Evolutionary conservation across 2,113 vertebrate genomes (phyloP).

Genomic region (Eidolon helvum): DNA sequence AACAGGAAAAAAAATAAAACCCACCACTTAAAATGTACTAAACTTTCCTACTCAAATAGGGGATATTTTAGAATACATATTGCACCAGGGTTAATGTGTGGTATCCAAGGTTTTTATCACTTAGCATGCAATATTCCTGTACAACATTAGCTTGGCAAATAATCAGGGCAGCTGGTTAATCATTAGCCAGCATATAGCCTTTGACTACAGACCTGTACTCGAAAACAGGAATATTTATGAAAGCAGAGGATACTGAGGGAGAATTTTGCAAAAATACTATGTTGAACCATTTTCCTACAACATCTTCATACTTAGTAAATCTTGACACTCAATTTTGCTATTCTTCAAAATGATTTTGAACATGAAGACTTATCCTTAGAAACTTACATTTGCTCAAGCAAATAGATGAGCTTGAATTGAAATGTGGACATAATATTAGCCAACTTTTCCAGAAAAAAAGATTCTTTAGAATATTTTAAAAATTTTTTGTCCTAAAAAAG

Average conservation of each 20-base stretch:
- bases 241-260: not conserved
- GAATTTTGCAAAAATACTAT: slow-evolving; percentile 25
- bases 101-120: slow-evolving; percentile 54
- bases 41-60: slow-evolving; percentile 58
- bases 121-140: slow-evolving; percentile 53
- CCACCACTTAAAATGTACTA: not conserved
- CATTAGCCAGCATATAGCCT: slow-evolving; percentile 31
- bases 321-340: slow-evolving; percentile 21
- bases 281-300: not conserved
- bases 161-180: slow-evolving; percentile 15
- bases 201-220: slow-evolving; percentile 8
- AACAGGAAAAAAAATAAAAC: not conserved
- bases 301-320: slow-evolving; percentile 29
- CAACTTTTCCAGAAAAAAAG: too few species aligned
- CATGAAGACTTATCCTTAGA: not conserved
- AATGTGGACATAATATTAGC: too few species aligned
- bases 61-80: slow-evolving; percentile 66
- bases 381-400: too few species aligned
- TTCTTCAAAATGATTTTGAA: slow-evolving; percentile 45
- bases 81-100: slow-evolving; percentile 1
- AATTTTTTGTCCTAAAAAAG: too few species aligned
- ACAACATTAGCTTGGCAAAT: slow-evolving; percentile 63
- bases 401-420: too few species aligned
- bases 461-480: too few species aligned
- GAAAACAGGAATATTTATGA: slow-evolving; percentile 1